These are phyloP conservation scores for Eublepharis macularius DNA, from an alignment of 2,113 vertebrate species.

Conservation along the genomic window DNA sequence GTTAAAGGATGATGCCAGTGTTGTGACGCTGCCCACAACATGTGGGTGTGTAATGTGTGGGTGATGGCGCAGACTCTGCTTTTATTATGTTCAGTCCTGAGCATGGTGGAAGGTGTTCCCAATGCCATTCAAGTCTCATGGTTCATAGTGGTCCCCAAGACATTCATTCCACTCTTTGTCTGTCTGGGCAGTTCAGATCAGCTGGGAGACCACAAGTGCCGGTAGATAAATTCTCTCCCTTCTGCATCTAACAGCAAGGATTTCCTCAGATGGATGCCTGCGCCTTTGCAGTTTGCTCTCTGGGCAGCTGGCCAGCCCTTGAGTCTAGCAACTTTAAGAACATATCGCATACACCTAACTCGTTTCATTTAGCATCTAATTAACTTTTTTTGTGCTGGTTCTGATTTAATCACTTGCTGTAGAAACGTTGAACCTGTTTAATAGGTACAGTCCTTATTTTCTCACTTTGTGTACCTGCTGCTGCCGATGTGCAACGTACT, in stretches of 20 bases:
- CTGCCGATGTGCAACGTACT: neutral
- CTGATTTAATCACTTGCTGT: slow-evolving; percentile 10
- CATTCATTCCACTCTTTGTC: rapidly evolving
- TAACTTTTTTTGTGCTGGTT: slow-evolving; percentile 20
- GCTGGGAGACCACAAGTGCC: neutral
- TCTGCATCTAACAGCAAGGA: neutral
- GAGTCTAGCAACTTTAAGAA: slow-evolving; percentile 51
- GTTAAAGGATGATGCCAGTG: too few relatives aligned
- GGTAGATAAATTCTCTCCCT: neutral
- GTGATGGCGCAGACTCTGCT: rapidly evolving
- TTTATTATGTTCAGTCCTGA: neutral
- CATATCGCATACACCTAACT: slow-evolving; percentile 35
- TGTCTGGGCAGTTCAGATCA: slow-evolving; percentile 20
- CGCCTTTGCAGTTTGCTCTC: slow-evolving; percentile 22
- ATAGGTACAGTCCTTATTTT: neutral
- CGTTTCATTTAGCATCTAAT: slow-evolving; percentile 29
- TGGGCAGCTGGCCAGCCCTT: slow-evolving; percentile 48
- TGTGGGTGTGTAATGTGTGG: neutral
- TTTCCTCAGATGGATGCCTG: slow-evolving; percentile 44
- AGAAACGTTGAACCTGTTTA: neutral
- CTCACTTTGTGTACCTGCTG: neutral
- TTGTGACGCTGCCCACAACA: neutral
- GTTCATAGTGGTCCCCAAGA: neutral
- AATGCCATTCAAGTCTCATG: neutral
- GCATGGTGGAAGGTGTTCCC: neutral